Base-by-base conservation (phyloP, 2,797 vertebrate genomes). In the Tapera naevia region DNA sequence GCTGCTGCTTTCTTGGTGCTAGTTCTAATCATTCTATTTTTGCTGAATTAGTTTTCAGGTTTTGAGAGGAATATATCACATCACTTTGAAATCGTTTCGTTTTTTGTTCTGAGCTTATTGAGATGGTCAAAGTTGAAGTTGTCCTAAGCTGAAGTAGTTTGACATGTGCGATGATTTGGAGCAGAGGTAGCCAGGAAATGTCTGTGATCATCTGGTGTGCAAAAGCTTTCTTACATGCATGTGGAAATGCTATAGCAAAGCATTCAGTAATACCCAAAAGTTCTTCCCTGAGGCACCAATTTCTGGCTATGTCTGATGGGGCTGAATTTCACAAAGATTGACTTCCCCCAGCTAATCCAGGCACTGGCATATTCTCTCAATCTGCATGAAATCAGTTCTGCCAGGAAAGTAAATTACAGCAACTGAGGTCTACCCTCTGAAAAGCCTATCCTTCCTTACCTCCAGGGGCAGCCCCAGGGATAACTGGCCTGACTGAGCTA, bases 361-460 rank as follows among this genome's bases (percentile, higher is more conserved):
- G 32, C 37, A 15, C 10, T 45, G 51, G 8, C n/a, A 30, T 33
- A 21, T 53, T 85, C 56, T 50, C 41, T 82, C 33, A n/a, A 32
- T 41, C 62, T 72, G 13, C 41, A 17, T 28, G 19, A 87, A 89
- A 50, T 14, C 13, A 50, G 11, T 57, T 88, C 60, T 91, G 46
- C 32, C 41, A 72, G 66, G 53, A 91, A 50, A 60, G 28, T 85
- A 73, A 66, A 66, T 50, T 13, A n/a, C 5, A 48, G 61, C 32
- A 50, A 54, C 54, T 6, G 2, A 50, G 43, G 50, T 65, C 33
- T 81, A 54, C 21, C 13, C 16, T 75, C 41, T 33, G 30, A 45
- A 72, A 69, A 85, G 27, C 28, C 0, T 1, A 0, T 64, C 22
- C 28, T 75, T 75, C 3, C 1, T 57, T 1, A 2, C 19, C 53